Evolutionary conservation across 2,113 vertebrate species (phyloP).

Genomic region (Rhabdomys dilectus): DNA sequence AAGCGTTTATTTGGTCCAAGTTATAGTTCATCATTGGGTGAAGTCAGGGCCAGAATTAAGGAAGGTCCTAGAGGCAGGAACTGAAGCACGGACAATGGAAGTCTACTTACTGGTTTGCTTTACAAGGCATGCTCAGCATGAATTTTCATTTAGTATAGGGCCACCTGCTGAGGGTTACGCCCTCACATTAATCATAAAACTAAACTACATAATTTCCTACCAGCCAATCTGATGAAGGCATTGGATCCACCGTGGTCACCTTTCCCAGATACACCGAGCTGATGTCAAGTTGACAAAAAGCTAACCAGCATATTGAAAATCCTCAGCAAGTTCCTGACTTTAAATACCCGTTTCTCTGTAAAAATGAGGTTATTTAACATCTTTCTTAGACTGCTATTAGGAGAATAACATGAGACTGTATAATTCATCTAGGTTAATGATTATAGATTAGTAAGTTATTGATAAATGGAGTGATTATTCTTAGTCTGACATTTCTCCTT

Average conservation of each 20-base stretch:
- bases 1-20: neutral
- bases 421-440: neutral
- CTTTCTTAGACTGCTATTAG: conserved; percentile 3
- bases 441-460: conserved; percentile 32
- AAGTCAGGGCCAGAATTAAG: neutral
- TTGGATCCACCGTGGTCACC: too few species aligned
- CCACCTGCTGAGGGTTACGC: neutral
- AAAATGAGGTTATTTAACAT: neutral
- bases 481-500: conserved; percentile 29
- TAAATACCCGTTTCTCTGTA: neutral
- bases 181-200: neutral
- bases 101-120: neutral
- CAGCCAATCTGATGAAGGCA: neutral
- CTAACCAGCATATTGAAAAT: neutral
- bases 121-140: too few species aligned
- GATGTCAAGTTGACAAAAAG: neutral
- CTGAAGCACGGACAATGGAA: neutral
- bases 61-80: neutral
- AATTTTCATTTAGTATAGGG: neutral
- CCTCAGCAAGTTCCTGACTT: neutral
- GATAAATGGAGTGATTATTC: conserved; percentile 55
- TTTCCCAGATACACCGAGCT: neutral
- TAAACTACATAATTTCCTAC: neutral
- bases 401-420: conserved; percentile 19
- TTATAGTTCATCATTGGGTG: too few species aligned